Percentiles rank a stretch among this genome's conserved stretches.
These are phyloP conservation scores for Pangasianodon gigas DNA, from an alignment of 2,113 vertebrate genomes.

Conservation along the genomic window DNA sequence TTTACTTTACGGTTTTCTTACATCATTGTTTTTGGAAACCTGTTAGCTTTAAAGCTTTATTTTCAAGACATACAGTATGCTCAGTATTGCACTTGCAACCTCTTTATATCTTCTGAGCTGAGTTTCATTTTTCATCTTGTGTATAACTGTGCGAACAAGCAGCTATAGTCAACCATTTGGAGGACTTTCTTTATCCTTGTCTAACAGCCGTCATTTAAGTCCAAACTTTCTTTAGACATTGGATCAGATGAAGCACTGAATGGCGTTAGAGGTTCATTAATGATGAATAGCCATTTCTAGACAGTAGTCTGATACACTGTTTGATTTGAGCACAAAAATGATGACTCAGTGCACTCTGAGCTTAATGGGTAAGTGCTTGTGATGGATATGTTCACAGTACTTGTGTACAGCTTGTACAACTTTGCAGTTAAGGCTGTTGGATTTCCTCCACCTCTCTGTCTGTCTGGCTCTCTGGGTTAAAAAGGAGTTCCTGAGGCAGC, in stretches of 20 bases:
- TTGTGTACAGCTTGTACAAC: neutral
- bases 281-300: constrained; percentile 1
- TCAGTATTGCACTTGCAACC: neutral
- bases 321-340: neutral
- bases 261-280: neutral
- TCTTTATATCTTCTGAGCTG: neutral
- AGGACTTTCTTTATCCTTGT: neutral
- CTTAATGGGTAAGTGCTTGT: constrained; percentile 17
- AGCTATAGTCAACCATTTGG: neutral
- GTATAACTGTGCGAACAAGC: neutral
- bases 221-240: neutral
- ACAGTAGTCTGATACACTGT: neutral
- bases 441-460: neutral
- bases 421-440: neutral
- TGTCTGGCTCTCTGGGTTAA: neutral
- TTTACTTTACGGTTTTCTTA: neutral
- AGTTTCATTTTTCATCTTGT: neutral
- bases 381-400: constrained; percentile 5
- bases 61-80: neutral
- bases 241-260: neutral
- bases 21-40: neutral
- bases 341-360: constrained; percentile 9
- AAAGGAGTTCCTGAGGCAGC: neutral
- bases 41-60: too few species aligned
- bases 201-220: neutral